Evolutionary conservation across 2,113 vertebrate species (phyloP), one percentile per base, ranked within the genome.

Genomic region (Pluvianellus socialis): DNA sequence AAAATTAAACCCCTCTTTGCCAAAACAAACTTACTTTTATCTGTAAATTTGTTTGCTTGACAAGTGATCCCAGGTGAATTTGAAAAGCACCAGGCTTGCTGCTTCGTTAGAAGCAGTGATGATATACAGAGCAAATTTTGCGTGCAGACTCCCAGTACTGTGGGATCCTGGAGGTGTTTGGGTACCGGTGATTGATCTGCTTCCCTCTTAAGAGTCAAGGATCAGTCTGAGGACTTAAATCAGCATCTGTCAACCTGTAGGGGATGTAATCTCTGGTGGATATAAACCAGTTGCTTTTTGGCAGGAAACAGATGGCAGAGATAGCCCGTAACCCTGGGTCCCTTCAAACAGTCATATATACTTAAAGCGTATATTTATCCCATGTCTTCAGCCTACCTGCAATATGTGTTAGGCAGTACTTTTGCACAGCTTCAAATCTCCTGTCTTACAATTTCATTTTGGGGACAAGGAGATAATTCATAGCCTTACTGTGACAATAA

Each of bases 301-400:
- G 45, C 94, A 92, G 77, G 55, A 66, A 94, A 81, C 88, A 92
- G 94, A 90, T 94, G 90, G 90, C 88, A 94, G 81, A 87, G 77
- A 30, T n/a, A 87, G 59, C 55, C 73, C 16, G 8, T 93, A 87
- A 92, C 63, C 77, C 59, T 74, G 70, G 19, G n/a, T 88, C 71
- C 40, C 53, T 79, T 65, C 62, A 75, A 66, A 42, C 49, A 83
- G 79, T 90, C 52, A 21, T 47, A 23, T 70, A 50, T 55, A 56
- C 62, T 90, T 86, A 65, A 72, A 68, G 49, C 53, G 44, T 45
- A 1, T 85, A 38, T 94, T 90, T 82, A 45, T 86, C 71, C 75
- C 14, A 11, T 32, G 40, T 58, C 79, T 67, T 86, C 86, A 86
- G 53, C 22, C 7, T 52, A 26, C 21, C 56, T 82, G 73, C 65